phyloP scores from a whole-genome alignment of 2,797 vertebrate genomes.

The Synanceia verrucosa region DNA sequence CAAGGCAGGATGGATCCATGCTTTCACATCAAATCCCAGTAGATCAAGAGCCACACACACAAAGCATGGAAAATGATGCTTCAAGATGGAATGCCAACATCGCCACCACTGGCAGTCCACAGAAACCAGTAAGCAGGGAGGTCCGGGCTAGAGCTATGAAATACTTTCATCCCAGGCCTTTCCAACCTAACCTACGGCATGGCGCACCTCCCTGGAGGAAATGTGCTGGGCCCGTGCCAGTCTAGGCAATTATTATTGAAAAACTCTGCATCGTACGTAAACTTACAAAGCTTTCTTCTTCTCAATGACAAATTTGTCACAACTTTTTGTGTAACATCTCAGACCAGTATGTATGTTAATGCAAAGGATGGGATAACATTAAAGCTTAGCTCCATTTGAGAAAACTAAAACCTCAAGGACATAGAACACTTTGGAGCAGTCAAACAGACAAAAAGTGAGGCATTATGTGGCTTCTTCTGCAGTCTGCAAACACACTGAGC shows the following conservation, averaged over 20 bases:
- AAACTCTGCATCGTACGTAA: neutral
- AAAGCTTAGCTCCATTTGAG: constrained; percentile 13
- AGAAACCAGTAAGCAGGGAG: neutral
- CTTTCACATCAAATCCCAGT: too few relatives aligned
- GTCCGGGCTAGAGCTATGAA: neutral
- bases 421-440: constrained; percentile 44
- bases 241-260: neutral
- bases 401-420: constrained; percentile 26
- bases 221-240: neutral
- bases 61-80: too few relatives aligned
- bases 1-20: too few relatives aligned
- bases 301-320: neutral
- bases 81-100: too few relatives aligned
- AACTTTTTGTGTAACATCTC: neutral
- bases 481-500: constrained; percentile 48
- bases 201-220: neutral
- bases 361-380: constrained; percentile 15
- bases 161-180: neutral
- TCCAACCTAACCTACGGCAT: neutral
- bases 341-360: constrained; percentile 10
- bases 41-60: too few relatives aligned
- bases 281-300: neutral
- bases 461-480: constrained; percentile 30
- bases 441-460: constrained; percentile 38
- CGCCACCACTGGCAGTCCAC: too few relatives aligned